These are phyloP conservation scores for Choristoneura fumiferana DNA, from an alignment of 1,140 invertebrate species.

Conservation along the genomic window DNA sequence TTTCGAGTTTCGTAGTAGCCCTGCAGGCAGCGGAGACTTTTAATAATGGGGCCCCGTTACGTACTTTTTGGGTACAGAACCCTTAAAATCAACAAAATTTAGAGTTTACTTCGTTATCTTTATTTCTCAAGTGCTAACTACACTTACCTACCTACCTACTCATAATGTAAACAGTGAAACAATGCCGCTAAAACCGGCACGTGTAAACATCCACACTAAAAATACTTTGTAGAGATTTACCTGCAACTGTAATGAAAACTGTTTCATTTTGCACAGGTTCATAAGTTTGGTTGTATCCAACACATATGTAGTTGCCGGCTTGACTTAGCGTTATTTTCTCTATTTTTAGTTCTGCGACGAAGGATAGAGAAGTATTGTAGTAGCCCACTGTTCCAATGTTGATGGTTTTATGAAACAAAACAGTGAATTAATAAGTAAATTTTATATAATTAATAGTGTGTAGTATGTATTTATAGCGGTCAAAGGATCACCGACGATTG, in stretches of 20 bases:
- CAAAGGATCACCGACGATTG: too few species aligned
- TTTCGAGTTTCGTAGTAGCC: too few species aligned
- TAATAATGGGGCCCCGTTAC: too few species aligned
- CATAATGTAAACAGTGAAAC: too few species aligned
- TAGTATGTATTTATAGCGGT: too few species aligned
- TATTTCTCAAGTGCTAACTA: too few species aligned
- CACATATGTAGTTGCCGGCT: slow-evolving; percentile 52
- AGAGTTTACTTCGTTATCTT: too few species aligned
- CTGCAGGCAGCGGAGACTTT: too few species aligned
- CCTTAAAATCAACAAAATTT: too few species aligned
- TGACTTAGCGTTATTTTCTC: slow-evolving; percentile 40
- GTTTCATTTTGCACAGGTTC: slow-evolving; percentile 28
- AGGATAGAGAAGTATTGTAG: slow-evolving; percentile 35
- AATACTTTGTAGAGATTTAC: slow-evolving; percentile 29
- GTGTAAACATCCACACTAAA: slow-evolving; percentile 2
- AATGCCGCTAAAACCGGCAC: not conserved
- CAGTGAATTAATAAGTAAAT: slow-evolving; percentile 11
- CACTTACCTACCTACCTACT: too few species aligned
- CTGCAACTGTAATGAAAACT: slow-evolving; percentile 43
- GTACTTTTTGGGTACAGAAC: too few species aligned
- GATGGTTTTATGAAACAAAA: slow-evolving; percentile 36
- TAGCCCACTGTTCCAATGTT: slow-evolving; percentile 23
- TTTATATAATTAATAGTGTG: too few species aligned
- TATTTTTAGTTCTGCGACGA: slow-evolving; percentile 47
- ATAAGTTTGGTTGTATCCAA: slow-evolving; percentile 30